A percentile compares a stretch with the other conserved stretches of the same genome.
Evolutionary conservation across 2,113 vertebrate genomes (phyloP).

Genomic region (Gallinago jamesoni): DNA sequence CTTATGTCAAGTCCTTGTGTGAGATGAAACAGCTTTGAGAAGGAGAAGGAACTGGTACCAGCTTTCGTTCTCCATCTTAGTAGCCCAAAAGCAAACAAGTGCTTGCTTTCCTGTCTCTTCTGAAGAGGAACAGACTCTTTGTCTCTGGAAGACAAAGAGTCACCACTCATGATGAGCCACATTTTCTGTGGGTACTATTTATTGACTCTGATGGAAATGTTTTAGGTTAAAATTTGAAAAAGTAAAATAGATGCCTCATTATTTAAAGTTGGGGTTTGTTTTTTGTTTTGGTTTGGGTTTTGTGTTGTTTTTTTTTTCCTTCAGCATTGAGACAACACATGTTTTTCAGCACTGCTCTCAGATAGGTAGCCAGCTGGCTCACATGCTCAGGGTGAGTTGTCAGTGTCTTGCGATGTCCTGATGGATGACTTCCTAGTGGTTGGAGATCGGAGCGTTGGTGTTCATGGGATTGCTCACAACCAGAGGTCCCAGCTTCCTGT

Average conservation of each 20-base stretch:
- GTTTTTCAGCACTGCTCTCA: not conserved
- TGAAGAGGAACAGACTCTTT: not conserved
- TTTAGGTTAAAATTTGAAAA: not conserved
- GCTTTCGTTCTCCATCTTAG: not conserved
- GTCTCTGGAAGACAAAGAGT: not conserved
- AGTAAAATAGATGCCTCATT: not conserved
- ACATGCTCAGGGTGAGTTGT: not conserved
- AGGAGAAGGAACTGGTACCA: not conserved
- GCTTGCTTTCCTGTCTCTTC: not conserved
- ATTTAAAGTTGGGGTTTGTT: not conserved
- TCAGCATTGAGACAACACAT: not conserved
- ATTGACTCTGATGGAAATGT: not conserved
- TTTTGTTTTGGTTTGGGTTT: not conserved
- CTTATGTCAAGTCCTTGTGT: not conserved
- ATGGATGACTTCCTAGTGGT: not conserved
- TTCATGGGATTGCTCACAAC: not conserved
- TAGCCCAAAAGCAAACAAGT: not conserved
- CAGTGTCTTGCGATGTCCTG: not conserved
- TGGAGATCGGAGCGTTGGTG: not conserved
- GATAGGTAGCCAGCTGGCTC: not conserved
- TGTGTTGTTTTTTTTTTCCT: not conserved
- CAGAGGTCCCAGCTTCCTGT: not conserved
- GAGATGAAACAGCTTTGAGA: not conserved
- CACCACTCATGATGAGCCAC: not conserved
- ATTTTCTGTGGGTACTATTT: not conserved